phyloP scores from a whole-genome alignment of 2,888 invertebrate species.

The Agriotes lineatus region DNA sequence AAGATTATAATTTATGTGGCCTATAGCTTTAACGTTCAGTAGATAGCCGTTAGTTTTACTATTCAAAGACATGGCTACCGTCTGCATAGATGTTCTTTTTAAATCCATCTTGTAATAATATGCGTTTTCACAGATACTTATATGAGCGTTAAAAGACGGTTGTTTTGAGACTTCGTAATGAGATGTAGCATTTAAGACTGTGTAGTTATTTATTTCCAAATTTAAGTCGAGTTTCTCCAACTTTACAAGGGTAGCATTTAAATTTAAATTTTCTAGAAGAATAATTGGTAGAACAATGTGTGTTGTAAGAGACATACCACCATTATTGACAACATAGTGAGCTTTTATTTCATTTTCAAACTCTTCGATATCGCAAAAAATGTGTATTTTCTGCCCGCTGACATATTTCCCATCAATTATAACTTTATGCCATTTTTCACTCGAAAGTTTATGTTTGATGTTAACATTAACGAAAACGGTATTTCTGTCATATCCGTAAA shows the following conservation, averaged over 20 bases:
- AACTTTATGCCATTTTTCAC: neutral
- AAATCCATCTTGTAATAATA: neutral
- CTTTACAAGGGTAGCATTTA: neutral
- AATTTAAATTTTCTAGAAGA: neutral
- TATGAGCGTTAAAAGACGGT: neutral
- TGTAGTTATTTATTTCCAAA: neutral
- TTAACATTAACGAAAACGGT: neutral
- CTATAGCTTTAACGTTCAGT: neutral
- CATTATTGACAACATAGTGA: neutral
- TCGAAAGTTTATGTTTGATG: neutral
- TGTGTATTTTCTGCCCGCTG: neutral
- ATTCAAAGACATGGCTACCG: neutral
- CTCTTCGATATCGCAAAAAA: neutral
- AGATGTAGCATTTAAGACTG: neutral
- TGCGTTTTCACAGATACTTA: neutral
- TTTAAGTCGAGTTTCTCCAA: neutral
- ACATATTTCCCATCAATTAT: neutral
- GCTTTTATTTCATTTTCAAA: conserved; percentile 3
- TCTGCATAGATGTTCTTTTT: no score
- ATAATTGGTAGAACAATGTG: neutral
- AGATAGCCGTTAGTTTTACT: conserved; percentile 2
- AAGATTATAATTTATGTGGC: neutral
- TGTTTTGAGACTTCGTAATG: no score
- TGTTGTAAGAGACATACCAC: neutral
- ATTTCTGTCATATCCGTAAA: neutral